Conservation (phyloP, 2,797 vertebrate species). For the Eidolon dupreanum region DNA sequence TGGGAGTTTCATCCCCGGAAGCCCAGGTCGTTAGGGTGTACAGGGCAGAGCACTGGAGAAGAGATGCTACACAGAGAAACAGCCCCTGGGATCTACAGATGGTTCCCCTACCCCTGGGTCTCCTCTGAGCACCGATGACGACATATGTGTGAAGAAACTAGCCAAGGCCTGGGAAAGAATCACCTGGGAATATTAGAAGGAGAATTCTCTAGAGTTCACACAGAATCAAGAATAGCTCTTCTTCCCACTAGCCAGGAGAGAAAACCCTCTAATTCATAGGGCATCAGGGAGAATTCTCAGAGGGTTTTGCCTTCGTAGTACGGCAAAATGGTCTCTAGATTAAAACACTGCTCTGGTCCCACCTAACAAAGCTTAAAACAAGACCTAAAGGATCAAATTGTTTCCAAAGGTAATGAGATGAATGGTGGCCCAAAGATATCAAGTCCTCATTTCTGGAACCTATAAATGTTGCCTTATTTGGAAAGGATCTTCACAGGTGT, state of each 20-base stretch:
- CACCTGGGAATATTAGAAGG: not conserved
- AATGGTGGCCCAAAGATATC: not conserved
- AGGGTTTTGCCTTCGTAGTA: not conserved
- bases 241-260: not conserved
- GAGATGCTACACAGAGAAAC: fast-evolving
- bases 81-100: not conserved
- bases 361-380: not conserved
- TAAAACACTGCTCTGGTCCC: not conserved
- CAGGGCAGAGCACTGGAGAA: not conserved
- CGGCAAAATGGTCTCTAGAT: not conserved
- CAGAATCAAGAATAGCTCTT: not conserved
- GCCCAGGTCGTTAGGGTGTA: not conserved
- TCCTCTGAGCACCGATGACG: not conserved
- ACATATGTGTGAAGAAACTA: not conserved
- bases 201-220: not conserved
- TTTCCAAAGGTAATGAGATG: not conserved
- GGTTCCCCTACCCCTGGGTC: no score
- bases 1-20: not conserved
- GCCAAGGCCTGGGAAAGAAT: not conserved
- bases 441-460: not conserved
- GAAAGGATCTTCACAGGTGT: not conserved
- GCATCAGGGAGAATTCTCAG: not conserved
- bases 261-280: not conserved
- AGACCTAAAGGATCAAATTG: not conserved
- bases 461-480: not conserved